A percentile compares a stretch with the other conserved stretches of the same genome.
Evolutionary conservation across 2,888 invertebrate genomes (phyloP).

Genomic region (Eupsilia transversa): DNA sequence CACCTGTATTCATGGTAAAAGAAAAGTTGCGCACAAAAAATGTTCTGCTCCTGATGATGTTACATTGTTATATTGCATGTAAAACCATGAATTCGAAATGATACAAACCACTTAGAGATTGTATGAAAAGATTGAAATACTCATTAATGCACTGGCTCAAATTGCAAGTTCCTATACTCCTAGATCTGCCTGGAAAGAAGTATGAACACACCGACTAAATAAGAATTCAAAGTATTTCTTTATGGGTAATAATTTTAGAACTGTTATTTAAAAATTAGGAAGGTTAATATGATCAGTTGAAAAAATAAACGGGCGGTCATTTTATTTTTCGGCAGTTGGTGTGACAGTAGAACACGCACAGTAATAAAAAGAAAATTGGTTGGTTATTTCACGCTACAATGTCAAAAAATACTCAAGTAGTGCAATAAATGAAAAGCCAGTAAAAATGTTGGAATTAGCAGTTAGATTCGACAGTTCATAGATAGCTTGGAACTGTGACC

Average conservation of each 20-base stretch:
- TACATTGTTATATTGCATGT: neutral
- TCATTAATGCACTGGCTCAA: conserved; percentile 11
- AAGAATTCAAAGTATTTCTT: neutral
- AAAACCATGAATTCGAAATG: neutral
- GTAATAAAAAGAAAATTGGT: neutral
- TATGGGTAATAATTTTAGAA: neutral
- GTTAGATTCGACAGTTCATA: neutral
- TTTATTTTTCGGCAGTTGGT: neutral
- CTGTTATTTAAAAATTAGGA: neutral
- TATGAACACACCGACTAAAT: neutral
- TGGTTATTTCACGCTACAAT: neutral
- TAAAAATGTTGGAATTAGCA: neutral
- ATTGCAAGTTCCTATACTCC: neutral
- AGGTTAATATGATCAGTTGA: neutral
- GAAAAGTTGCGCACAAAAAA: neutral
- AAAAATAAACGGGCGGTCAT: neutral
- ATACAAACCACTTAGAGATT: neutral
- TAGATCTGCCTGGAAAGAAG: neutral
- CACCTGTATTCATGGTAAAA: neutral
- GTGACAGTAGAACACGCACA: neutral
- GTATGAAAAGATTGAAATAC: neutral
- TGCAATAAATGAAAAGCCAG: neutral
- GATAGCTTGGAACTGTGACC: neutral
- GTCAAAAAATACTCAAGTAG: neutral
- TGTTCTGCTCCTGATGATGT: neutral